These are phyloP conservation scores for Scophthalmus maximus DNA, from an alignment of 2,113 vertebrate genomes.

Conservation along the genomic window DNA sequence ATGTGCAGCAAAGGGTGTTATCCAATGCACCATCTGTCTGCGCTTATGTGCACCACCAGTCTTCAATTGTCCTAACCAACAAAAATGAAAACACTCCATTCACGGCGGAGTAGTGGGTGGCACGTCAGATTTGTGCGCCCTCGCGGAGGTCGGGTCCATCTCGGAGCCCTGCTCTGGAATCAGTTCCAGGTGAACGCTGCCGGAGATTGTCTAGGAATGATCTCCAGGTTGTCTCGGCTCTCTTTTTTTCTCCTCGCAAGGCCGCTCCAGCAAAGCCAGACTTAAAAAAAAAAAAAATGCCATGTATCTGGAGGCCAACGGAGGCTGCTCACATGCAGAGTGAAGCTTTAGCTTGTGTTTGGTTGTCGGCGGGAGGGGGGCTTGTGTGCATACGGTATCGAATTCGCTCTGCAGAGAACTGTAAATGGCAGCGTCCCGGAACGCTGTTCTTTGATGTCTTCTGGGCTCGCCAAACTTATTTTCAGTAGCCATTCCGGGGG, in stretches of 20 bases:
- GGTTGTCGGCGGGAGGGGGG: not conserved
- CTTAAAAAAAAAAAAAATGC: constrained; percentile 1
- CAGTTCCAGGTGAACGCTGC: constrained; percentile 78
- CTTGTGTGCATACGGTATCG: not conserved
- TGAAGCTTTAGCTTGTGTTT: constrained; percentile 33
- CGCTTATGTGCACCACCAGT: constrained; percentile 44
- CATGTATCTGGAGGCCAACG: constrained; percentile 11
- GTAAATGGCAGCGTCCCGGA: constrained; percentile 7
- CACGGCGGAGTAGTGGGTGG: constrained; percentile 1
- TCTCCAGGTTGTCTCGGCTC: constrained; percentile 37
- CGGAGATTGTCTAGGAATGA: constrained; percentile 67
- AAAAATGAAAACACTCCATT: constrained; percentile 60
- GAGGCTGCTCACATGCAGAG: constrained; percentile 38
- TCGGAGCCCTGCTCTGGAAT: constrained; percentile 63
- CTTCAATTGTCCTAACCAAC: constrained; percentile 51
- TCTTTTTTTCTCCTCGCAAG: constrained; percentile 13
- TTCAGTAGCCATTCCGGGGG: not conserved
- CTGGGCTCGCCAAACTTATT: not conserved
- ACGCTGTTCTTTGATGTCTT: constrained; percentile 20
- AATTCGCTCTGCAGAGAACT: constrained; percentile 27
- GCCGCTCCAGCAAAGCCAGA: constrained; percentile 16
- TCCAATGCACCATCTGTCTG: constrained; percentile 56
- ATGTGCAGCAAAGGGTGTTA: constrained; percentile 30
- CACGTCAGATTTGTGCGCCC: constrained; percentile 45
- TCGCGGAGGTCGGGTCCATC: constrained; percentile 38